A percentile compares a stretch with the other conserved stretches of the same genome.
These are phyloP conservation scores for Emydocephalus ijimae DNA, from an alignment of 2,113 vertebrate species.

Conservation along the genomic window DNA sequence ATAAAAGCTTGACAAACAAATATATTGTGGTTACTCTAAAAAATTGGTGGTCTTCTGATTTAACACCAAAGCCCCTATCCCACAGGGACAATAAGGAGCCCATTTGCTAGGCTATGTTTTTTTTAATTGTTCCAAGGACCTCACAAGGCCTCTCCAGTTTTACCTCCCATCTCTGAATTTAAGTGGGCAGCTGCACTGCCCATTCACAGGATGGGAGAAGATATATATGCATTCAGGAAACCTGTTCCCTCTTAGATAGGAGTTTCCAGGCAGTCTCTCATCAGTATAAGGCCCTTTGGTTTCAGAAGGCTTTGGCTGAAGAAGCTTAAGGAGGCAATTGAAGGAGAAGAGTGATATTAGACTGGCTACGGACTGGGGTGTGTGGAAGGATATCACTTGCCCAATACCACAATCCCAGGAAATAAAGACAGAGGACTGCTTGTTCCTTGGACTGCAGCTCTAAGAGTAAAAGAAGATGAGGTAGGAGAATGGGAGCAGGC, in stretches of 20 bases:
- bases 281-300: constrained; percentile 1
- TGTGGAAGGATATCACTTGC: background rate
- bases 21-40: background rate
- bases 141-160: background rate
- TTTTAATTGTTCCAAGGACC: background rate
- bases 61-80: background rate
- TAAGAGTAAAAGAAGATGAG: constrained; percentile 7
- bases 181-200: background rate
- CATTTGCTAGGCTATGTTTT: background rate
- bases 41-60: background rate
- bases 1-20: background rate
- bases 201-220: background rate
- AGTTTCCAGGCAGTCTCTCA: background rate
- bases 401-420: background rate
- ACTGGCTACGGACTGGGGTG: background rate
- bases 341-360: background rate
- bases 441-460: background rate
- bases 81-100: background rate
- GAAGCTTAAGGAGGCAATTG: constrained; percentile 5
- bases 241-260: background rate
- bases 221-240: background rate
- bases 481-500: constrained; percentile 3
- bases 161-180: background rate
- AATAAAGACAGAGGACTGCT: background rate
- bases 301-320: constrained; percentile 32